Base-by-base conservation (phyloP, 2,797 vertebrate species). In the Sebastes nivosus region DNA sequence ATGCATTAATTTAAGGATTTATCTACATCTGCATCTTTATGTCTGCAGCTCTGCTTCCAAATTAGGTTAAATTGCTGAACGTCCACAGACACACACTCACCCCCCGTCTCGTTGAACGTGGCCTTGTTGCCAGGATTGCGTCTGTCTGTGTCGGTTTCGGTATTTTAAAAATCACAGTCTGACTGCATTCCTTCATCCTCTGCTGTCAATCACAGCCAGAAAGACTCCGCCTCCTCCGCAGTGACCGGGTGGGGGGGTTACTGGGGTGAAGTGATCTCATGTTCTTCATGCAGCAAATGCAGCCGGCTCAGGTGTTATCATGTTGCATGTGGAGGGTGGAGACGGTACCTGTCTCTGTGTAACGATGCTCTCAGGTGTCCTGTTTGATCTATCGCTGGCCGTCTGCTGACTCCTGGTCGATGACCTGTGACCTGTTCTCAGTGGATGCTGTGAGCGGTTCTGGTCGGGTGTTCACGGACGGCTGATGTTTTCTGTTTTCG, bases 181-280 rank as follows among this genome's bases (percentile, higher is more conserved):
- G 27, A 61, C 80, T 25, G 29, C 84, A 80, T 86, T 86, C 72
- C 68, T 65, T 65, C 30, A 2, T 27, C 27, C 46, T 52, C 22
- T 5, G 54, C 59, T 73, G 68, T 68, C 77, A 68, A 18, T 75
- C 72, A 75, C 59, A 64, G 55, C 5, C 60, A 8, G 36, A 25
- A 2, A 14, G 63, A 14, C 38, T n/a, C 71, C 64, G n/a, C 42
- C 57, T 14, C 29, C 52, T 52, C 52, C 13, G 1, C 67, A 2
- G 10, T 11, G 57, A 14, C 5, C 6, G 11, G 24, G 12, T 38
- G 36, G 36, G 36, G 12, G 13, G 36, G 36, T 14, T 38, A 38
- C 36, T 38, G 36, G 36, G 36, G 5, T 38, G 36, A 38, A 38
- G 2, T 14, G 5, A 38, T 38, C 36, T 38, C 38, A 12, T 46